Base-by-base conservation (phyloP, 2,797 vertebrate genomes). In the Ciconia nigra region DNA sequence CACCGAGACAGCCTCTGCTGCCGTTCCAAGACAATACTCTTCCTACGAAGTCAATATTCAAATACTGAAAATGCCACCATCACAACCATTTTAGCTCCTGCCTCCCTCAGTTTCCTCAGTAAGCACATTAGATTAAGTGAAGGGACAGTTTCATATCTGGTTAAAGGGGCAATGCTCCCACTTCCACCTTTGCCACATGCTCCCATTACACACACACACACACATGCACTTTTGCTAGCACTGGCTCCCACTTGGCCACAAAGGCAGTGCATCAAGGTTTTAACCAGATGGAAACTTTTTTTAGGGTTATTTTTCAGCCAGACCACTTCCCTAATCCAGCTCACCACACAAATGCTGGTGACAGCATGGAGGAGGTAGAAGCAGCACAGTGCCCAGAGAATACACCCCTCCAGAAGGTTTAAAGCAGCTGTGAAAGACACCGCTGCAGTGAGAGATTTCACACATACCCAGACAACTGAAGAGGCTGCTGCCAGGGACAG, bases 1-100 rank as follows among this genome's bases (percentile, higher is more conserved):
- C 55, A 77, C n/a, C 0, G 0, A 77, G 44, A 61, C 42, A 65
- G 35, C 15, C 31, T 81, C 46, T 49, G 67, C 52, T 3, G 1
- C 4, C 5, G 0, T 37, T 61, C 54, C 66, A 28, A 44, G 42
- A 33, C 6, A 39, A 14, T 39, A 67, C 4, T 67, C 26, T 33
- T 44, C 54, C 22, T 28, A 7, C 37, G 8, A 67, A 67, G 19
- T 51, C 79, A 46, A 31, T 55, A 85, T n/a, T 81, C 44, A 88
- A 83, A 58, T 62, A 35, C n/a, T 65, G 35, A 39, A 57, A 88
- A 81, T 5, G 7, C 13, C 8, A 26, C 37, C n/a, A 62, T 21
- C 52, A 46, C 57, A 29, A 41, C 10, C 7, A 37, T 31, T 92
- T 82, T 37, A 90, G 35, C 39, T 77, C 42, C 39, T 87, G 17